These are phyloP conservation scores for Hypocryptadius cinnamomeus DNA, from an alignment of 2,113 vertebrate genomes.

Conservation along the genomic window DNA sequence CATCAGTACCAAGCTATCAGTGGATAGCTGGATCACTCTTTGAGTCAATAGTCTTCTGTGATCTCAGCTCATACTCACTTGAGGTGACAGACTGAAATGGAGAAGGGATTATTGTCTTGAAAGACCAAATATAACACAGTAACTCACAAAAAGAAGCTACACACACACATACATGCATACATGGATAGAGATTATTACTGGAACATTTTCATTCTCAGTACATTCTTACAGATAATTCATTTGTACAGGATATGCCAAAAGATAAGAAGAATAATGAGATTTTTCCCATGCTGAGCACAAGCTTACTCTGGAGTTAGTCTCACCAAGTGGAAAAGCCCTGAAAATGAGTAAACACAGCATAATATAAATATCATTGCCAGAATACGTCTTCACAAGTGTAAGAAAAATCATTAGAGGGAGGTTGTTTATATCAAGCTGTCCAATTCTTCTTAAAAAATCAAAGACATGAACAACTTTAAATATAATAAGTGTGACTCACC, in stretches of 20 bases:
- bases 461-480: background rate
- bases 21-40: background rate
- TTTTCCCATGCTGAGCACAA: background rate
- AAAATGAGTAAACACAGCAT: background rate
- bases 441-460: background rate
- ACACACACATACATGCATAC: background rate
- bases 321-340: background rate
- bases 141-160: background rate
- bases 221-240: background rate
- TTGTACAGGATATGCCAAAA: background rate
- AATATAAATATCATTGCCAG: background rate
- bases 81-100: background rate
- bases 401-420: background rate
- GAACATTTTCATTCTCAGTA: background rate
- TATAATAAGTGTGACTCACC: background rate
- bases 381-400: background rate
- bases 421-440: background rate
- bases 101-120: background rate
- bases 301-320: background rate
- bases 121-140: background rate
- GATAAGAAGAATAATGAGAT: background rate
- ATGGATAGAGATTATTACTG: background rate
- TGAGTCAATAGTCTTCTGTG: background rate
- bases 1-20: background rate
- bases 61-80: background rate